A percentile compares a stretch with the other conserved stretches of the same genome.
phyloP scores from a whole-genome alignment of 2,888 invertebrate genomes.

The Theretra japonica region DNA sequence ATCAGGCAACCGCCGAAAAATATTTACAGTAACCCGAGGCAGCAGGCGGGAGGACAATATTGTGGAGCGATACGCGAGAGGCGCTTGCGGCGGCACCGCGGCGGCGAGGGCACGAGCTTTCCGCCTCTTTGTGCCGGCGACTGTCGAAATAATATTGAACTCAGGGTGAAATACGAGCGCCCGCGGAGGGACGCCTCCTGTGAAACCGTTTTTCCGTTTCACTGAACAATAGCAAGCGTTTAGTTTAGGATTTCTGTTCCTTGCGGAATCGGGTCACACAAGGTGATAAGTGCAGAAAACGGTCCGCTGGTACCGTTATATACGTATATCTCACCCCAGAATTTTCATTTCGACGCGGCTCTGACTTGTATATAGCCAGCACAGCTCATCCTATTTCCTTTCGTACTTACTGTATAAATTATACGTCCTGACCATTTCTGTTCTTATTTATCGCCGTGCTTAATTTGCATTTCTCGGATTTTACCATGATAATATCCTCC shows the following conservation, averaged over 20 bases:
- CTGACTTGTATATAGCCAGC: background rate
- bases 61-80: constrained; percentile 73
- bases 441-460: constrained; percentile 70
- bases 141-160: constrained; percentile 84
- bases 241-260: constrained; percentile 70
- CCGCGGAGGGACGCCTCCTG: constrained; percentile 73
- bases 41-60: constrained; percentile 77
- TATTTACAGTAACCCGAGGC: constrained; percentile 83
- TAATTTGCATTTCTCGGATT: constrained; percentile 74
- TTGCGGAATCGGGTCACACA: constrained; percentile 54
- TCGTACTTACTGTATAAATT: constrained; percentile 15
- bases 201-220: constrained; percentile 80
- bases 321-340: background rate
- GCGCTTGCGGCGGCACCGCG: constrained; percentile 71
- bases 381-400: constrained; percentile 2
- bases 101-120: constrained; percentile 68
- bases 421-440: constrained; percentile 11
- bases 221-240: constrained; percentile 75
- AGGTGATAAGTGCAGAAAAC: constrained; percentile 41
- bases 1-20: constrained; percentile 82
- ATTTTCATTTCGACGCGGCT: background rate
- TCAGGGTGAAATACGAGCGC: constrained; percentile 80
- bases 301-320: background rate
- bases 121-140: constrained; percentile 76
- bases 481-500: constrained; percentile 75